phyloP scores from a whole-genome alignment of 2,797 vertebrate species.

The Enteromius argenteus region DNA sequence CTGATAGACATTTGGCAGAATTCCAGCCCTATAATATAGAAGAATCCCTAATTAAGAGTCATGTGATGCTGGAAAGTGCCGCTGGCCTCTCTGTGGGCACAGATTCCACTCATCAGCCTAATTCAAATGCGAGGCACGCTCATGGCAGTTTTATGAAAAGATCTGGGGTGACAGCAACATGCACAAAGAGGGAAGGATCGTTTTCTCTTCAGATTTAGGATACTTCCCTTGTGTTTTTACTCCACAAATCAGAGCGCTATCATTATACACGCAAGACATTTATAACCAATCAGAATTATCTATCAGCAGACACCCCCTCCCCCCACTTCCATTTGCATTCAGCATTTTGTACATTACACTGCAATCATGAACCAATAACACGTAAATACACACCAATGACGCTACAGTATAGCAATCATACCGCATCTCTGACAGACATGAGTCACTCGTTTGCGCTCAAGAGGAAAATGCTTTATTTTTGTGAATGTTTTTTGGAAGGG shows the following conservation, averaged over 20 bases:
- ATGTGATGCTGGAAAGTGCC: constrained; percentile 62
- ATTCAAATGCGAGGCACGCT: constrained; percentile 65
- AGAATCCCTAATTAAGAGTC: constrained; percentile 72
- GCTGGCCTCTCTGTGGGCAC: constrained; percentile 59
- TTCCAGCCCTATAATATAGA: constrained; percentile 61
- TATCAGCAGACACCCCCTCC: background rate
- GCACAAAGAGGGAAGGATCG: constrained; percentile 47
- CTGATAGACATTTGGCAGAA: constrained; percentile 61
- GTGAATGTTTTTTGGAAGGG: constrained; percentile 49
- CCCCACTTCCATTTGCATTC: background rate
- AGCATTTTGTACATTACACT: constrained; percentile 3
- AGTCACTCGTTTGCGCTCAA: constrained; percentile 52
- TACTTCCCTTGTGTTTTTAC: constrained; percentile 55
- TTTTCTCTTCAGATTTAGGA: constrained; percentile 37
- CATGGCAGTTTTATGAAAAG: constrained; percentile 68
- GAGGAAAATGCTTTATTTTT: constrained; percentile 60
- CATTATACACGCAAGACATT: constrained; percentile 13
- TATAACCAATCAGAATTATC: constrained; percentile 19
- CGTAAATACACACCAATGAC: background rate
- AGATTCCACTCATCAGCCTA: constrained; percentile 65
- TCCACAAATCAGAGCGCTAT: constrained; percentile 12
- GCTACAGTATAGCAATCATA: background rate
- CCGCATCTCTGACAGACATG: background rate
- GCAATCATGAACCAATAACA: background rate
- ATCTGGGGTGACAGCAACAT: constrained; percentile 70